Evolutionary conservation across 1,140 invertebrate genomes (phyloP).

Genomic region (Drosophila funebris): DNA sequence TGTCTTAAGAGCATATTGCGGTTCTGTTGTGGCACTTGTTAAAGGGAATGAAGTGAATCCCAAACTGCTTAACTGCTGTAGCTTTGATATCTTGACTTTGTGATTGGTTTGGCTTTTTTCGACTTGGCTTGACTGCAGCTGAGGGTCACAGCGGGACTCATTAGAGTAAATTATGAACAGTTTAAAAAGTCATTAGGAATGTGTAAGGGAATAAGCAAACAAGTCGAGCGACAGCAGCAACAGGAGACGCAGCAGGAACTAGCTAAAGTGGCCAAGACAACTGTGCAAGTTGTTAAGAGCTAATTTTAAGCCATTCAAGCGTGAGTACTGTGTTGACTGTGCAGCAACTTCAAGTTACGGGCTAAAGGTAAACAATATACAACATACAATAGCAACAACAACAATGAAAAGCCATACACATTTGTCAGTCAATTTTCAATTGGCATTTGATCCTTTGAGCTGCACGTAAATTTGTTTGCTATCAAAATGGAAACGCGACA

Average conservation of each 20-base stretch:
- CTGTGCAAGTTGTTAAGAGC: neutral
- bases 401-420: slow-evolving; percentile 48
- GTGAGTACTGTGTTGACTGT: neutral
- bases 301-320: neutral
- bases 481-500: slow-evolving; percentile 11
- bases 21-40: neutral
- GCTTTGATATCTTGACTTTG: slow-evolving; percentile 28
- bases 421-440: slow-evolving; percentile 77
- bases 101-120: neutral
- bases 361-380: neutral
- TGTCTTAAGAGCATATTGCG: neutral
- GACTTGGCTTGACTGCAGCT: slow-evolving; percentile 1
- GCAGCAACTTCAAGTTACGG: neutral
- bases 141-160: slow-evolving; percentile 28
- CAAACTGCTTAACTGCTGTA: neutral
- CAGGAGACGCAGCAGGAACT: neutral
- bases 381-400: neutral
- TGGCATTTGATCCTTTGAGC: slow-evolving; percentile 71
- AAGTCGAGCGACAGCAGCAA: neutral
- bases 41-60: neutral
- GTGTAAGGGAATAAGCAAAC: slow-evolving; percentile 15
- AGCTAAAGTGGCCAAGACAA: neutral
- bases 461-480: slow-evolving; percentile 74
- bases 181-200: slow-evolving; percentile 58
- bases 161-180: slow-evolving; percentile 63